Percentiles rank a stretch among this genome's conserved stretches.
Conservation (phyloP, 2,888 invertebrate species). For the Metacarcinus magister region DNA sequence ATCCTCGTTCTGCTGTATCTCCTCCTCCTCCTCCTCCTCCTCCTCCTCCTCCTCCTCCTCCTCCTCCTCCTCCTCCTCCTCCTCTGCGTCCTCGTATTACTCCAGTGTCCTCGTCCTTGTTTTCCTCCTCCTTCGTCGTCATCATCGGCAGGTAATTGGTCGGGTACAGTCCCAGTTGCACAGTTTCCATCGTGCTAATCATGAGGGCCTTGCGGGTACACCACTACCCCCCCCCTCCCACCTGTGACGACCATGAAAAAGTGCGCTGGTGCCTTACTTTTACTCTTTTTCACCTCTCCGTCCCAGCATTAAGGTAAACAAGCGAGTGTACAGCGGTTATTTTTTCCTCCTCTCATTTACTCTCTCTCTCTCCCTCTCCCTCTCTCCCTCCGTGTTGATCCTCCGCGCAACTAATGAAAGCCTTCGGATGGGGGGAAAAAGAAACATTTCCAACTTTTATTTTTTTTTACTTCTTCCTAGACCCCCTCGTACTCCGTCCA, state of each 20-base stretch:
- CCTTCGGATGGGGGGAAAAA: not conserved
- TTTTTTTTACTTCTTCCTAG: not conserved
- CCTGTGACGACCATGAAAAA: not conserved
- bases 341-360: not conserved
- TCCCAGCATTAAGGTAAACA: constrained; percentile 37
- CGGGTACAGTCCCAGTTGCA: not conserved
- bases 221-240: not conserved
- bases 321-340: constrained; percentile 12
- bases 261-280: not conserved
- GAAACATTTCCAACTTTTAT: not conserved
- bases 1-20: too few species aligned
- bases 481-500: constrained; percentile 35
- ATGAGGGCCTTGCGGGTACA: not conserved
- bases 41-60: too few species aligned
- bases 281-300: not conserved
- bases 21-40: too few species aligned
- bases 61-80: not conserved
- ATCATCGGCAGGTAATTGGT: not conserved
- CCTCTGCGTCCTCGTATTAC: not conserved
- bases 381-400: not conserved
- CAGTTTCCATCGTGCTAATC: not conserved
- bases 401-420: not conserved
- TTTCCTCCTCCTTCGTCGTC: not conserved
- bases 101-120: not conserved
- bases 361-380: not conserved